Conservation (phyloP, 2,113 vertebrate genomes). For the Notothenia rossii region DNA sequence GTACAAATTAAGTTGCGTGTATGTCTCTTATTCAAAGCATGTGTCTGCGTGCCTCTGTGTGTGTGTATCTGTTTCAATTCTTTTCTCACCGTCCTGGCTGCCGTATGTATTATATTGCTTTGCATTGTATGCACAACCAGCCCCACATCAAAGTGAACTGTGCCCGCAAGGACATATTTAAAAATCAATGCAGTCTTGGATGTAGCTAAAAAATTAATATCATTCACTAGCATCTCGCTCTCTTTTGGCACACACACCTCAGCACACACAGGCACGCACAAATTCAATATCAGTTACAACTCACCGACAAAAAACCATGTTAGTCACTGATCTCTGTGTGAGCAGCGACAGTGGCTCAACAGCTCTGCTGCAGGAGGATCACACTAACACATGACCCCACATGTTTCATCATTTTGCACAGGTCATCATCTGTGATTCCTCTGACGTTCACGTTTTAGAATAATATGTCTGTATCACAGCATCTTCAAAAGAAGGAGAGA, state of each 20-base stretch:
- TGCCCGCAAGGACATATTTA: slow-evolving; percentile 73
- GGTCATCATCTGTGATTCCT: slow-evolving; percentile 47
- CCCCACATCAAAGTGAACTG: slow-evolving; percentile 74
- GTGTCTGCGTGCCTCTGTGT: slow-evolving; percentile 18
- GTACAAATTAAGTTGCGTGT: slow-evolving; percentile 17
- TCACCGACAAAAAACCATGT: slow-evolving; percentile 42
- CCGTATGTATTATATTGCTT: slow-evolving; percentile 21
- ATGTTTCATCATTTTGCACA: slow-evolving; percentile 53
- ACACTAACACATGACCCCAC: slow-evolving; percentile 27
- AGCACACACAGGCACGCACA: slow-evolving; percentile 47
- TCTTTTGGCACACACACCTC: slow-evolving; percentile 53
- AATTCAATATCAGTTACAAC: slow-evolving; percentile 50
- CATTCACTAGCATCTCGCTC: slow-evolving; percentile 48
- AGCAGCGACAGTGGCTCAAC: slow-evolving; percentile 43
- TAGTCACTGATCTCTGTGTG: slow-evolving; percentile 50
- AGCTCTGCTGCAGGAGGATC: slow-evolving; percentile 35
- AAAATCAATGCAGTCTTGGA: slow-evolving; percentile 76
- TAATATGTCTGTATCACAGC: slow-evolving; percentile 28
- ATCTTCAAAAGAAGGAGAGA: slow-evolving; percentile 42
- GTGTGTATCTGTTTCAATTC: slow-evolving; percentile 59
- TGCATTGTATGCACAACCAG: slow-evolving; percentile 68
- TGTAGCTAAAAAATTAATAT: slow-evolving; percentile 72
- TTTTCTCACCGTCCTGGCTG: slow-evolving; percentile 44
- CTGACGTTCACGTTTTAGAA: slow-evolving; percentile 29
- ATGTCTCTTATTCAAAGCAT: slow-evolving; percentile 20